Base-by-base conservation (phyloP, 1,140 invertebrate species). In the Trichogramma pretiosum region DNA sequence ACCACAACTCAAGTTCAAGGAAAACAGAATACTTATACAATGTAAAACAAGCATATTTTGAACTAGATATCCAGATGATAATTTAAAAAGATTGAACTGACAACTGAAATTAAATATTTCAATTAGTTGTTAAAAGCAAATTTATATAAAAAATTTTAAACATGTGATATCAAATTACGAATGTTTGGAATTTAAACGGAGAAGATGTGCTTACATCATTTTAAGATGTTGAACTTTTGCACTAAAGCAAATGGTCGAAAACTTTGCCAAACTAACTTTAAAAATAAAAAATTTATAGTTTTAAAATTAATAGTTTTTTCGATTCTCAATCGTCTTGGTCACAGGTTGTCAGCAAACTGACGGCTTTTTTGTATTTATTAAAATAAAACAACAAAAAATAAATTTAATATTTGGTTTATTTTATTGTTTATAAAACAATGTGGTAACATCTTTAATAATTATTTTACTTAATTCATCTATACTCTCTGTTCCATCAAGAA, bases 21-120 rank as follows among this genome's bases (percentile, higher is more conserved):
- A 40, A 72, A 69, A 60, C 65, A 64, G 53, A 70, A 65, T 28
- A 64, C 64, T 4, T 72, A 72, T 48, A 66, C 69, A 46, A 70
- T 72, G 68, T 72, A 70, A 72, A 58, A 63, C 56, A 62, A 38
- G 56, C 49, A 54, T 50, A 26, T 59, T 24, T 30, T 43, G 22
- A 24, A 38, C 11, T 37, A n/a, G n/a, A n/a, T n/a, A n/a, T n/a
- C n/a, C n/a, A n/a, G n/a, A n/a, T n/a, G n/a, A n/a, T n/a, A n/a
- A n/a, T n/a, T n/a, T n/a, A n/a, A n/a, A n/a, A n/a, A n/a, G n/a
- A n/a, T n/a, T n/a, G n/a, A n/a, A n/a, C n/a, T n/a, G n/a, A n/a
- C n/a, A n/a, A n/a, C n/a, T n/a, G n/a, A 55, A 38, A 42, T n/a
- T 42, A 58, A 52, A 23, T 35, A 39, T 26, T 23, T 19, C 10